A percentile compares a stretch with the other conserved stretches of the same genome.
These are phyloP conservation scores for Eristalinus aeneus DNA, from an alignment of 2,888 invertebrate species.

Conservation along the genomic window DNA sequence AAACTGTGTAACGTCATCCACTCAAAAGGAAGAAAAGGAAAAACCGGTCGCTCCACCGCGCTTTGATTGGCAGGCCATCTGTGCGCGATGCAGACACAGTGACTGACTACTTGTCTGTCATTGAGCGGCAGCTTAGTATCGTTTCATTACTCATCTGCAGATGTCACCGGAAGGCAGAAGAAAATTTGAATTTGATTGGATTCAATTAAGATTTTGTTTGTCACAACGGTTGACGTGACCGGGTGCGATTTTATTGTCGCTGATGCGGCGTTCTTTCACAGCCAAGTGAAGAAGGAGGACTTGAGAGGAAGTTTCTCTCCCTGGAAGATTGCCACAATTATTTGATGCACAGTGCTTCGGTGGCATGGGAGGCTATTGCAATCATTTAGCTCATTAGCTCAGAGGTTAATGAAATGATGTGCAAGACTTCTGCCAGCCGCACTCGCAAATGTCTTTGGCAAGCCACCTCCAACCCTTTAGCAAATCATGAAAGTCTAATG, in stretches of 20 bases:
- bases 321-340: too few species aligned
- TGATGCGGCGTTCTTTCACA: too few species aligned
- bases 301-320: too few species aligned
- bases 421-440: too few species aligned
- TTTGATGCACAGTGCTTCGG: too few species aligned
- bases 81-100: neutral
- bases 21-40: neutral
- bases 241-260: neutral
- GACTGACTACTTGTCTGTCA: neutral
- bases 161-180: slow-evolving; percentile 1
- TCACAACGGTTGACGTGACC: neutral
- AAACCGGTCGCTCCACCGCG: neutral
- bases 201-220: neutral
- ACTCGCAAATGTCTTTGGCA: too few species aligned
- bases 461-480: neutral
- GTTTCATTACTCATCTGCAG: slow-evolving; percentile 1
- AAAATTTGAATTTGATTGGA: neutral
- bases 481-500: neutral
- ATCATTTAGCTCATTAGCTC: too few species aligned
- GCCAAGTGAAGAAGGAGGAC: too few species aligned
- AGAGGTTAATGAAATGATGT: too few species aligned
- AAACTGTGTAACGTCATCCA: neutral
- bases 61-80: neutral
- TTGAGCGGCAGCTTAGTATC: neutral
- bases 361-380: too few species aligned